Base-by-base conservation (phyloP, 2,797 vertebrate species). In the Arctocebus calabarensis region DNA sequence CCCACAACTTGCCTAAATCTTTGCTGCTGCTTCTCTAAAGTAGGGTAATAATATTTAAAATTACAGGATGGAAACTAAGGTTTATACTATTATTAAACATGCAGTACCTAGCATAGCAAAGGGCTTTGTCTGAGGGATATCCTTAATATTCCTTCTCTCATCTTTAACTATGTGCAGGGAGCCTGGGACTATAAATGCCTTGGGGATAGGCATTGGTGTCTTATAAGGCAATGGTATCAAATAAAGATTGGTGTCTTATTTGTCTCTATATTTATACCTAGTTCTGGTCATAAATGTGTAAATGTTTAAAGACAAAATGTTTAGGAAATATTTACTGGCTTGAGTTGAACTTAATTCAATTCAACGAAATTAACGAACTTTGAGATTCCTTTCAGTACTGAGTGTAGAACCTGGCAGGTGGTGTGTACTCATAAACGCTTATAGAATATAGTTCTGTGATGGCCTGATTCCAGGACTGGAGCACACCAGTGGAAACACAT, bases 281-380 rank as follows among this genome's bases (percentile, higher is more conserved):
- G 32, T 88, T 92, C 25, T 93, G 70, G 59, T 94, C 13, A 79
- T 9, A 91, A 87, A 91, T 83, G 55, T 84, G 86, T 66, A 94
- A 88, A 73, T 75, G 22, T 88, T 88, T 84, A 92, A 92, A 55
- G 87, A 94, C 75, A 7, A 89, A 84, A 91, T 77, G 55, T 79
- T 84, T 88, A 94, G 88, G 68, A 93, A 94, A 75, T 88, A 84
- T 79, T 83, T 88, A 55, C 45, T 83, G 57, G 32, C 22, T 82
- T 90, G 34, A 84, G 79, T 62, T 59, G 57, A 95, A 94, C 64
- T 73, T 16, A 93, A 95, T 96, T 98, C 84, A 61, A 90, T 73
- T 93, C 61, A 90, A 95, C 84, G 13, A 87, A 92, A 95, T 87
- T 64, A 85, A 92, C 5, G 25, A 23, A 23, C 32, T 96, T 96